These are phyloP conservation scores for Glomeris maerens DNA, from an alignment of 1,140 invertebrate species.

Conservation along the genomic window DNA sequence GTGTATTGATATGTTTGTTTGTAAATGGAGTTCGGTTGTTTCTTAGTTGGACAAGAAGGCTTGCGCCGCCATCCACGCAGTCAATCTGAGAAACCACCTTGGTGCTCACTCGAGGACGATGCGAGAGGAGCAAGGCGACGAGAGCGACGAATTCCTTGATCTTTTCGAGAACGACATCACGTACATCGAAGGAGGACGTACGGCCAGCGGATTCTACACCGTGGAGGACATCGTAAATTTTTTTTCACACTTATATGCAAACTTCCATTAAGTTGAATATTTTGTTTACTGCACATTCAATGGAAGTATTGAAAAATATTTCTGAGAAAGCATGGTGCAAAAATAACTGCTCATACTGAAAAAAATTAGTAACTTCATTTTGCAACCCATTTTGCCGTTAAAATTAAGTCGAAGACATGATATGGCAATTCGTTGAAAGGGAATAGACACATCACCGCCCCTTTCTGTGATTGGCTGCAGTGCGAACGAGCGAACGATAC, in stretches of 20 bases:
- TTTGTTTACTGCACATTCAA: conserved; percentile 9
- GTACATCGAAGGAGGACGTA: conserved; percentile 93
- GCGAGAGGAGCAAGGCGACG: conserved; percentile 90
- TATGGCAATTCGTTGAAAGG: too few species aligned
- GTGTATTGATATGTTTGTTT: conserved; percentile 5
- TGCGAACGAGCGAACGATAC: too few species aligned
- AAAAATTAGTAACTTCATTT: too few species aligned
- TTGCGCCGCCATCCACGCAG: conserved; percentile 97
- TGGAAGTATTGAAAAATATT: too few species aligned
- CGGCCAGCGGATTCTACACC: conserved; percentile 92
- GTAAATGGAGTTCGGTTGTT: not conserved
- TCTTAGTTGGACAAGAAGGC: conserved; percentile 85
- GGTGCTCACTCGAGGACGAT: conserved; percentile 94
- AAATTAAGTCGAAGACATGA: too few species aligned
- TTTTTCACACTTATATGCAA: conserved; percentile 1
- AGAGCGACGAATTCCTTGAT: conserved; percentile 86
- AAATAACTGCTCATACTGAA: too few species aligned
- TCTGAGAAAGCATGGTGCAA: too few species aligned
- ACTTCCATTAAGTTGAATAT: conserved; percentile 14
- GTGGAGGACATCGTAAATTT: conserved; percentile 71
- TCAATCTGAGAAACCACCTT: conserved; percentile 89
- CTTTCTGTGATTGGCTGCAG: too few species aligned
- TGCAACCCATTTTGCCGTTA: too few species aligned
- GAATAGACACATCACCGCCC: too few species aligned
- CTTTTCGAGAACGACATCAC: conserved; percentile 85